Evolutionary conservation across 2,797 vertebrate species (phyloP).

Genomic region (Rachycentron canadum): DNA sequence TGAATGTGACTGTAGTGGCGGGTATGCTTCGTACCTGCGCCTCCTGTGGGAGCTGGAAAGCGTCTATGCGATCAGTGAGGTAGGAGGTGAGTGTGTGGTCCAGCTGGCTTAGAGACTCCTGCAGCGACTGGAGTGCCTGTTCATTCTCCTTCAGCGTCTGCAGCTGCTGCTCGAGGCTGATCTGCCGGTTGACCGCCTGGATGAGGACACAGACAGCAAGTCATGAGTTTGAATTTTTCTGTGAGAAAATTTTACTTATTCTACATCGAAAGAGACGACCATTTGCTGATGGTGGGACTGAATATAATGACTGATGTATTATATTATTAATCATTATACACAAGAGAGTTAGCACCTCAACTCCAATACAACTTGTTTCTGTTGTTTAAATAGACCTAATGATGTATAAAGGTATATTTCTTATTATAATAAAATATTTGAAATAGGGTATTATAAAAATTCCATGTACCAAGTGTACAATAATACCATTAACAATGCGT

Average conservation of each 20-base stretch:
- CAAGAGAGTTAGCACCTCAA: neutral
- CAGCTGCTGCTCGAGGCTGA: constrained; percentile 92
- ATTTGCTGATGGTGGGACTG: neutral
- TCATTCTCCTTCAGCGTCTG: constrained; percentile 90
- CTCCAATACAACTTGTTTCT: neutral
- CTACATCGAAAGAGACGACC: neutral
- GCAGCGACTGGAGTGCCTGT: constrained; percentile 89
- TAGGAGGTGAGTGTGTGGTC: constrained; percentile 95
- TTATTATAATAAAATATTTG: neutral
- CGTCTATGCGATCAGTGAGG: constrained; percentile 94
- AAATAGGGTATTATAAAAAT: neutral
- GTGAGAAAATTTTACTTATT: neutral
- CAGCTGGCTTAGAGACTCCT: constrained; percentile 91
- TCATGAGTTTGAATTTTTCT: constrained; percentile 14
- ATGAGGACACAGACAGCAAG: constrained; percentile 4
- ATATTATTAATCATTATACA: neutral
- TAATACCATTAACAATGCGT: neutral
- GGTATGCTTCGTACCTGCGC: constrained; percentile 89
- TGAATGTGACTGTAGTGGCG: neutral
- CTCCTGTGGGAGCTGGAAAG: constrained; percentile 94
- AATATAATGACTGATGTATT: neutral
- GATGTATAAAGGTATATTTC: neutral
- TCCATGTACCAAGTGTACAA: neutral
- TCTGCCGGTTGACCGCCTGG: constrained; percentile 92
- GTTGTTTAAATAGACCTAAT: neutral